A percentile compares a stretch with the other conserved stretches of the same genome.
These are phyloP conservation scores for Leptinotarsa rubiginosa DNA, from an alignment of 2,888 invertebrate genomes.

Conservation along the genomic window DNA sequence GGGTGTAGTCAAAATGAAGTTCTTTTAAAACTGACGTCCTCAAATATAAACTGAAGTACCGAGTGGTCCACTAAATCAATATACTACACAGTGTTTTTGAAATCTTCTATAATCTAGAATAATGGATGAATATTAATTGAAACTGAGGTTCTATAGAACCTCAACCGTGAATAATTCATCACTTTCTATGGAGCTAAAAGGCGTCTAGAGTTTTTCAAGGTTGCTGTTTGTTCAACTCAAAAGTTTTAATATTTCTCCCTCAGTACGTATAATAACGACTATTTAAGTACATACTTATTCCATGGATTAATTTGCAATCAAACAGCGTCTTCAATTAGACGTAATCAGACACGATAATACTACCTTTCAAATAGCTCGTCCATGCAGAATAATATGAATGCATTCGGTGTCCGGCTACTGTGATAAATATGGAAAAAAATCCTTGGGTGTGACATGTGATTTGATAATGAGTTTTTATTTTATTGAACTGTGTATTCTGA, in stretches of 20 bases:
- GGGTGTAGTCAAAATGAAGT: too few species aligned
- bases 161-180: background rate
- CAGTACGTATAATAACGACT: background rate
- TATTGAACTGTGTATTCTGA: too few species aligned
- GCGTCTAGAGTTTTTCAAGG: background rate
- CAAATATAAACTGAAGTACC: too few species aligned
- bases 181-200: background rate
- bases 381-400: constrained; percentile 13
- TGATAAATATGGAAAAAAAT: background rate
- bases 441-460: background rate
- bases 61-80: too few species aligned
- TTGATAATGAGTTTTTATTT: background rate
- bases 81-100: too few species aligned
- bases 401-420: background rate
- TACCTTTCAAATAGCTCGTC: constrained; percentile 10
- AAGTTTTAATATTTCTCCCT: background rate
- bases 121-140: too few species aligned
- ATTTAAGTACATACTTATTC: background rate
- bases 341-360: constrained; percentile 16
- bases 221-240: background rate
- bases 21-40: too few species aligned
- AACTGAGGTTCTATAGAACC: background rate
- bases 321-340: constrained; percentile 18
- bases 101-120: too few species aligned
- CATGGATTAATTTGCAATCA: constrained; percentile 7